Base-by-base conservation (phyloP, 1,140 invertebrate genomes). In the Trialeurodes vaporariorum region DNA sequence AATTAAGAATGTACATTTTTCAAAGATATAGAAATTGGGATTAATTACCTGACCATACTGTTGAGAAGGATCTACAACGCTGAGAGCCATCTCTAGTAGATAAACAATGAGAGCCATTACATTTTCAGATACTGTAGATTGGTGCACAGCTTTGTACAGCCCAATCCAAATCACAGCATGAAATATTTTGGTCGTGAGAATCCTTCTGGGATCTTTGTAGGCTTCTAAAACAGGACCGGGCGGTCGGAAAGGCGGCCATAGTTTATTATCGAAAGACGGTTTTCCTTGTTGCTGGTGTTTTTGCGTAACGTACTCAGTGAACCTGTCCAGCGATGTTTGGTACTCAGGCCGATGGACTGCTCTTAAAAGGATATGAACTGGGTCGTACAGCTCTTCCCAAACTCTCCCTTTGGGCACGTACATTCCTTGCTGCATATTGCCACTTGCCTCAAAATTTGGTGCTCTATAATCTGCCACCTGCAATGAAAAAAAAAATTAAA, bases 381-480 rank as follows among this genome's bases (percentile, higher is more conserved):
- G 96, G 81, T 98, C 93, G 77, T 94, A 98, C 72, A 94, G 85
- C 66, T 87, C 83, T 75, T 94, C 87, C 95, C 95, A 98, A 25
- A 98, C 89, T 25, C 84, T 80, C 34, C 89, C 82, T 78, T 92
- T 92, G 12, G 94, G 94, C 59, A 90, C 88, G 78, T 97, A 98
- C 80, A 94, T 90, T 17, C 95, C 95, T 77, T 98, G 94, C 74
- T 95, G 90, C 82, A 97, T 87, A 69, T 88, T 90, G 78, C 87
- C 90, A 75, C 86, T 86, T 0, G 85, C 82, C 75, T 92, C 90
- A 70, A 91, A 83, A 76, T 88, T 87, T 24, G 90, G 90, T 21
- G 87, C 87, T 72, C 84, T 83, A 74, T 90, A 93, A 72, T 90
- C 86, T 9, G 90, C 87, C 13, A 91, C 83, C 84, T 87, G 64